Evolutionary conservation across 2,113 vertebrate genomes (phyloP), one percentile per base, ranked within the genome.

Genomic region (Myotis yumanensis): DNA sequence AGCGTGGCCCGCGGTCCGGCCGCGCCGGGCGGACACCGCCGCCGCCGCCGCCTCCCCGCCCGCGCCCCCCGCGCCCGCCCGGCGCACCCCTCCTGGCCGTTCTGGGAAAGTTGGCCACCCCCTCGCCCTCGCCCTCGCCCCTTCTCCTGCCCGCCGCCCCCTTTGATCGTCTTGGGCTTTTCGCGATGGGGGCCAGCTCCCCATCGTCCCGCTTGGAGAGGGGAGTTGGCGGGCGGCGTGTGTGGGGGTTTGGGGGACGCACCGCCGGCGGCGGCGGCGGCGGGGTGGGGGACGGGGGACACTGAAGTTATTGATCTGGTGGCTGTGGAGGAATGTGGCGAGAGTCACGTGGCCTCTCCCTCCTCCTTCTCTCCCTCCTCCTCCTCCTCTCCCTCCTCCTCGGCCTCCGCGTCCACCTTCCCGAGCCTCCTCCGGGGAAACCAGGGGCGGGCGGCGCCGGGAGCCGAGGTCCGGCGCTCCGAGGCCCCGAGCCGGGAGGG

Each of bases 311-410:
- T 97, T 73, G 97, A 98, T 98, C 97, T 32, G 97, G 96, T 94
- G 92, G 96, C 98, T 97, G 98, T 98, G 97, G 2, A 93, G 98
- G 98, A 98, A 98, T 98, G 98, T 98, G 97, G 96, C 87, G 93
- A 95, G 81, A 93, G 95, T 97, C 97, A 97, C 95, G 96, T 97
- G 94, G 95, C 94, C 93, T 76, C 91, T 22, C 28, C 43, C 20
- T 17, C 82, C 89, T 52, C 68, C 22, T 18, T 76, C 88, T 22
- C 43, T 54, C 6, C 73, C 82, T 71, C 54, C 54, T 51, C 90
- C 87, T 86, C 82, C 88, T 75, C 28, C 59, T 71, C 51, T 37
- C 5, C 52, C 28, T 32, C 94, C 93, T 79, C 68, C 28, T 20
- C 76, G 72, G 4, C 90, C 84, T 52, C 90, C 81, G 86, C 68